Evolutionary conservation across 2,888 invertebrate species (phyloP), one percentile per base, ranked within the genome.

Genomic region (Formica aserva): DNA sequence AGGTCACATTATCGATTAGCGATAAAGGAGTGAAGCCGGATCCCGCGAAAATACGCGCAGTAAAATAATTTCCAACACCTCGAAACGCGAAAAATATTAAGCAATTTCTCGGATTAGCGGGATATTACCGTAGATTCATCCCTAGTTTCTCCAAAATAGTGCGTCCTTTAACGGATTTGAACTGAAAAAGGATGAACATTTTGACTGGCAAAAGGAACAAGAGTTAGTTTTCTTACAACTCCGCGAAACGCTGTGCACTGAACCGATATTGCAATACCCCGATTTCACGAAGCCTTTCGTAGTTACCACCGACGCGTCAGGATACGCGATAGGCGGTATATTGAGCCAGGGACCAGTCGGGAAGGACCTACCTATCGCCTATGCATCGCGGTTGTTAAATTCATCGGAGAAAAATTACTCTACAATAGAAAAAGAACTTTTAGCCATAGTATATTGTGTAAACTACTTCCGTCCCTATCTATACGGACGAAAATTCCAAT

Each of bases 101-200:
- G 0, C 63, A 63, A 13, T 63, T 63, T 11, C 11, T 63, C 0
- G 62, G 32, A 0, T 18, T 32, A 0, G 29, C 62, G 0, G 29
- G 29, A 2, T 62, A 62, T 1, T 62, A 62, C 3, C 29, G 62
- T 0, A 15, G 62, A 5, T 62, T 62, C 1, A 18, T 62, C 3
- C 32, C 18, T 0, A 8, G 18, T 2, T 62, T 62, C 1, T 62
- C 62, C 0, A 32, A 18, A 0, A 18, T 62, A 1, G 62, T 29
- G 2, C 6, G 18, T 1, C 29, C 29, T 0, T 1, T 32, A 3
- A 18, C 62, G 0, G 3, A 62, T 0, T 3, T 63, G n/a, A n/a
- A 1, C 11, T 63, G 0, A 62, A 62, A 8, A n/a, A 63, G 3
- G 32, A 63, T 0, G 29, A 8, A 2, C 0, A 5, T 0, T 62